Evolutionary conservation across 1,140 invertebrate species (phyloP), one percentile per base, ranked within the genome.

Genomic region (Hyles euphorbiae): DNA sequence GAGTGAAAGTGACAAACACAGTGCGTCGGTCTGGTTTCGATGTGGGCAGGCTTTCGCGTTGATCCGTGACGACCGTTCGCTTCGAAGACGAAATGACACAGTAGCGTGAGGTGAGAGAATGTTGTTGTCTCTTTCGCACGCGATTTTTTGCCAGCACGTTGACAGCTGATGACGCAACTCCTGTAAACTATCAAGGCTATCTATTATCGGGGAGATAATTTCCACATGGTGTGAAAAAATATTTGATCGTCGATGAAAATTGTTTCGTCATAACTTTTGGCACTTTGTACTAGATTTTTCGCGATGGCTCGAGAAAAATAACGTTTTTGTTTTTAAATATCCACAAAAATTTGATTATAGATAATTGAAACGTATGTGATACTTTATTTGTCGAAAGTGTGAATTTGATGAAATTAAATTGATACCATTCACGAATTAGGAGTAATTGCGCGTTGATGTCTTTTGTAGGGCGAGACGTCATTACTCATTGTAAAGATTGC

Each of bases 31-130:
- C 63, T 40, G 55, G 56, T 53, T 63, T 58, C 52, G 52, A 65
- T 75, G 76, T 83, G 85, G 85, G 85, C 76, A 66, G 85, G 73
- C 76, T 76, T 78, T 74, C 55, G 67, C 74, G 60, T 72, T 77
- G 78, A 78, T 72, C 74, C 79, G 76, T 87, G 74, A 79, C 78
- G 75, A 66, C 67, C 72, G 78, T 84, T 80, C 78, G 56, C 49
- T 79, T 83, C 76, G 71, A 80, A 86, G 81, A 70, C 64, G 82
- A 66, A 83, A 68, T 70, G 66, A 82, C 72, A 79, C 74, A 59
- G 68, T 44, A 49, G 70, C 53, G 65, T 48, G 60, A 74, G 55
- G 55, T 44, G 56, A 56, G 52, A 44, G 33, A 44, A 36, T 74
- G 59, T 55, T 58, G 72, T 61, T 59, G 76, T 87, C 84, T 74